Base-by-base conservation (phyloP, 1,140 invertebrate genomes). In the Drosophila santomea region DNA sequence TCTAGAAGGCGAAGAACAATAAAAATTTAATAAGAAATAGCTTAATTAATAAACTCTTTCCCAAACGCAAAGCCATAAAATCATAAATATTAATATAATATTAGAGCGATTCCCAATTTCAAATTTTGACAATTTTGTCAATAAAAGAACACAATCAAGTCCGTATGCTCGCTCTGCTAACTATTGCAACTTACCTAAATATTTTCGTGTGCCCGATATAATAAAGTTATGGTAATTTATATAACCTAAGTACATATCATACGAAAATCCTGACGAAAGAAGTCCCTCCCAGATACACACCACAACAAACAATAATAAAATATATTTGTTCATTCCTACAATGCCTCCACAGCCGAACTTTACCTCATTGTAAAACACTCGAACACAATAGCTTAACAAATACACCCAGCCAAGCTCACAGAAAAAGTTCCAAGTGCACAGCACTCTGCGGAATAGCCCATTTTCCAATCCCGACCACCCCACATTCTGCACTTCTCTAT, bases 301-400 rank as follows among this genome's bases (percentile, higher is more conserved):
- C 35, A 38, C 44, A 36, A 48, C 47, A 20, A 69, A 55, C 44
- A 75, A 64, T 15, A 69, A 51, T 56, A 62, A 54, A 58, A 76
- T 72, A 72, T 78, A 75, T 75, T 80, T 83, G 64, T 79, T 76
- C 78, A 72, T 77, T 88, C 73, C 72, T 88, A 60, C 83, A 61
- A 66, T 75, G 77, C 80, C 80, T 89, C 83, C 83, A 88, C 84
- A 77, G 80, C 84, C 84, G 80, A 88, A 89, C 84, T 88, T 88
- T 88, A 88, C 84, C 84, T 88, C 84, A 88, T 88, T 88, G 84
- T 88, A 88, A 88, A 80, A 86, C 84, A 86, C 66, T 82, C 61
- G 44, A 41, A 63, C 63, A 63, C 64, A 78, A 77, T 44, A 80
- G 80, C 80, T 84, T 84, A 67, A 85, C 79, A 82, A 80, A 77